These are phyloP conservation scores for Ophioninae sp. DNA, from an alignment of 2,888 invertebrate species.

Conservation along the genomic window DNA sequence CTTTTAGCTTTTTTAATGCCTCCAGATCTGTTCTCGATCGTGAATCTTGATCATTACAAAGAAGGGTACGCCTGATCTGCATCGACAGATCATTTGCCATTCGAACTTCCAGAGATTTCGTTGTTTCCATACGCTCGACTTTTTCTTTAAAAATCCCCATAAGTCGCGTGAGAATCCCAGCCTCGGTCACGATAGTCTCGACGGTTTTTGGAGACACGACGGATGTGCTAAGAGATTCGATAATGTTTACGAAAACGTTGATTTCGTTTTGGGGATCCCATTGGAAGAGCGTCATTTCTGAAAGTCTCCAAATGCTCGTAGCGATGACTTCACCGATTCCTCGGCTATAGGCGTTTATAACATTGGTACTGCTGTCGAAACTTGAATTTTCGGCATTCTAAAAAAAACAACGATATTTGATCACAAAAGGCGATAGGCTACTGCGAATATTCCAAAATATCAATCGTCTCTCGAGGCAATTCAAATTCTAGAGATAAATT, in stretches of 20 bases:
- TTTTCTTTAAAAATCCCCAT: constrained; percentile 69
- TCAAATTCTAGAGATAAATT: constrained; percentile 17
- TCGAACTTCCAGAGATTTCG: constrained; percentile 69
- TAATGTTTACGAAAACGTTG: constrained; percentile 66
- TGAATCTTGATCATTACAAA: constrained; percentile 71
- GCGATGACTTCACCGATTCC: constrained; percentile 72
- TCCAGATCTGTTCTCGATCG: constrained; percentile 72
- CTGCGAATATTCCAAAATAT: too few species aligned
- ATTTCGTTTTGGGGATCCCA: constrained; percentile 75
- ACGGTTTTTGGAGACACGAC: constrained; percentile 13
- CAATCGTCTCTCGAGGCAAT: constrained; percentile 27
- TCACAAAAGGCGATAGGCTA: not conserved
- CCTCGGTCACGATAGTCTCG: constrained; percentile 62
- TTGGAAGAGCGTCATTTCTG: constrained; percentile 74
- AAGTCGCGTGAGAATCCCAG: constrained; percentile 58
- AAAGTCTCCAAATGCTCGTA: constrained; percentile 75
- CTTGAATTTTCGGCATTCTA: constrained; percentile 42
- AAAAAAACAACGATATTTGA: not conserved
- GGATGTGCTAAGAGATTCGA: constrained; percentile 57
- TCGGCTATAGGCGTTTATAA: constrained; percentile 57
- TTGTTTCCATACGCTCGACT: constrained; percentile 64
- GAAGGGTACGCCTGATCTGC: constrained; percentile 73
- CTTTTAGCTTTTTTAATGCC: constrained; percentile 62
- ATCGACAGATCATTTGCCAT: constrained; percentile 75
- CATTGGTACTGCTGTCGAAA: constrained; percentile 15